Evolutionary conservation across 2,888 invertebrate genomes (phyloP), one percentile per base, ranked within the genome.

Genomic region (Capitulum mitella): DNA sequence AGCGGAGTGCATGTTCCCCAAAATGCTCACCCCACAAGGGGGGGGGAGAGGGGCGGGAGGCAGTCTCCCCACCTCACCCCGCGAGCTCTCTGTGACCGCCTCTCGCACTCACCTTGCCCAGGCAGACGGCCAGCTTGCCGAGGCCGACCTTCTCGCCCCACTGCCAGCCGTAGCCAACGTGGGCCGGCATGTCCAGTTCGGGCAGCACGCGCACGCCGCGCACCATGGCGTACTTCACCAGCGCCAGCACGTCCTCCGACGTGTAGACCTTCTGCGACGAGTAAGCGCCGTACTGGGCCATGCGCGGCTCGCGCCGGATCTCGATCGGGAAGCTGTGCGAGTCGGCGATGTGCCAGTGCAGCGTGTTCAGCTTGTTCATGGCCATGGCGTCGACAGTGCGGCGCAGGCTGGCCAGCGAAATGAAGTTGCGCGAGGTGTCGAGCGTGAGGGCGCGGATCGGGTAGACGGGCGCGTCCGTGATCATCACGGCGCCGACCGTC

Each of bases 131-230:
- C 58, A 94, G 86, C 79, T 92, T 91, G 0, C 94, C 94, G 78
- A 92, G 87, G 0, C 93, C 91, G 90, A 83, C 91, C 92, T 85
- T 91, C 91, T 34, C 90, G 0, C 93, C 93, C 93, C 93, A 93
- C 84, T 93, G 92, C 83, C 83, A 84, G 19, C 84, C 84, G 85
- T 93, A 93, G 75, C 94, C 93, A 26, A 93, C 93, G 85, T 95
- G 95, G 80, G 94, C 94, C 0, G 96, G 96, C 78, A 93, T 93
- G 85, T 96, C 95, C 84, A 95, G 93, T 87, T 97, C 97, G 0
- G 97, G 96, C 83, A 97, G 85, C 19, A 97, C 92, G 70, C 94
- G 89, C 79, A 97, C 91, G 0, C 97, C 97, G 76, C 94, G 89
- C 48, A 90, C 85, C 81, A 90, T 89, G 0, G 93, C 96, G 85